Evolutionary conservation across 2,888 invertebrate genomes (phyloP).

Genomic region (Conops quadrifasciatus): DNA sequence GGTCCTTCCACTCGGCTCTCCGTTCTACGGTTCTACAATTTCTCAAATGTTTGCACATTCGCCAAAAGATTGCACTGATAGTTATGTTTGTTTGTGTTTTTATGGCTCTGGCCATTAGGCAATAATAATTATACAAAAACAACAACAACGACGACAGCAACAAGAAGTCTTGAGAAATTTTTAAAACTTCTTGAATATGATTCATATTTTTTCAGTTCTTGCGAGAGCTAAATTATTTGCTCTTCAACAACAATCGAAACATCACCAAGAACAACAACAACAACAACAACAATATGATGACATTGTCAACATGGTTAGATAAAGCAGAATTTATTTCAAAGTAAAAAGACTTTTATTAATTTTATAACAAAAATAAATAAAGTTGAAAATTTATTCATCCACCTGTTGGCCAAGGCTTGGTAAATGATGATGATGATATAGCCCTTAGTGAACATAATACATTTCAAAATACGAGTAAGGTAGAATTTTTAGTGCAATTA

Average conservation of each 20-base stretch:
- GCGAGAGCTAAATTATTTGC: background rate
- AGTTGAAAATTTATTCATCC: constrained; percentile 3
- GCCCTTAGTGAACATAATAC: too few relatives aligned
- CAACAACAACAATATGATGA: background rate
- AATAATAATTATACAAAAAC: background rate
- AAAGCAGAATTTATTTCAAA: background rate
- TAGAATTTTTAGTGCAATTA: too few relatives aligned
- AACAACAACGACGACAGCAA: constrained; percentile 1
- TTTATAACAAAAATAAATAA: background rate
- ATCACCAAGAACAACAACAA: background rate
- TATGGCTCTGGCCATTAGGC: too few relatives aligned
- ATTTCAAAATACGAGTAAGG: too few relatives aligned
- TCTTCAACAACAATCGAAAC: background rate
- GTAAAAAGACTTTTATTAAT: background rate
- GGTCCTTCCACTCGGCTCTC: too few relatives aligned
- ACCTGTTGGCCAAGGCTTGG: constrained; percentile 4
- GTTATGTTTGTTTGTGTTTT: too few relatives aligned
- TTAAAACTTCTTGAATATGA: background rate
- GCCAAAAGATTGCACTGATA: constrained; percentile 15
- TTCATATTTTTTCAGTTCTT: background rate
- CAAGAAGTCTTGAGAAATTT: background rate
- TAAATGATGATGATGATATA: too few relatives aligned
- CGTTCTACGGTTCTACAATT: background rate
- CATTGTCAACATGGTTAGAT: background rate
- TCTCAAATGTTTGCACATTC: background rate